phyloP scores from a whole-genome alignment of 1,140 invertebrate genomes.

The Saccostrea cuccullata region DNA sequence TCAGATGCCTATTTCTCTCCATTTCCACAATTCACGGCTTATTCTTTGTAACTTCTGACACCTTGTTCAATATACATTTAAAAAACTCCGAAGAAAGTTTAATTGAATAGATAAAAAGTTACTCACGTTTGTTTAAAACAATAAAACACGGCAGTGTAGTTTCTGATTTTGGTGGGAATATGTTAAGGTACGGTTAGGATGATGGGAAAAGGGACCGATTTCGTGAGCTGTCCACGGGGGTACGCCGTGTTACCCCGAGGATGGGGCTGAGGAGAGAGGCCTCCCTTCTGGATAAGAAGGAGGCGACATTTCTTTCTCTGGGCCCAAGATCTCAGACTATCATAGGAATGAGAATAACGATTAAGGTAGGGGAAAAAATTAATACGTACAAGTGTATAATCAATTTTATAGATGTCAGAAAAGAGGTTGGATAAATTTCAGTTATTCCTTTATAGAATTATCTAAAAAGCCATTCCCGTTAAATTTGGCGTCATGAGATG shows the following conservation, averaged over 20 bases:
- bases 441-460: no score
- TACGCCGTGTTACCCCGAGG: background rate
- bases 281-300: background rate
- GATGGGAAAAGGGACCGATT: background rate
- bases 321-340: conserved; percentile 19
- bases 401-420: no score
- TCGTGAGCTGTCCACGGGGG: background rate
- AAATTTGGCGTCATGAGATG: no score
- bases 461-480: no score
- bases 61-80: background rate
- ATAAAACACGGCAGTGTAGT: background rate
- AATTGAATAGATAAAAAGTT: conserved; percentile 31
- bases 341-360: background rate
- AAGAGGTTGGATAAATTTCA: no score
- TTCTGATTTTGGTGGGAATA: background rate
- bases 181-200: background rate
- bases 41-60: background rate
- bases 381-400: no score
- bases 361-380: background rate
- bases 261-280: background rate
- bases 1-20: background rate
- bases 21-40: background rate
- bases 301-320: background rate
- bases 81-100: background rate
- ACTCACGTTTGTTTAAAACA: background rate